Evolutionary conservation across 2,797 vertebrate genomes (phyloP).

Genomic region (Brachyalestes nurse): DNA sequence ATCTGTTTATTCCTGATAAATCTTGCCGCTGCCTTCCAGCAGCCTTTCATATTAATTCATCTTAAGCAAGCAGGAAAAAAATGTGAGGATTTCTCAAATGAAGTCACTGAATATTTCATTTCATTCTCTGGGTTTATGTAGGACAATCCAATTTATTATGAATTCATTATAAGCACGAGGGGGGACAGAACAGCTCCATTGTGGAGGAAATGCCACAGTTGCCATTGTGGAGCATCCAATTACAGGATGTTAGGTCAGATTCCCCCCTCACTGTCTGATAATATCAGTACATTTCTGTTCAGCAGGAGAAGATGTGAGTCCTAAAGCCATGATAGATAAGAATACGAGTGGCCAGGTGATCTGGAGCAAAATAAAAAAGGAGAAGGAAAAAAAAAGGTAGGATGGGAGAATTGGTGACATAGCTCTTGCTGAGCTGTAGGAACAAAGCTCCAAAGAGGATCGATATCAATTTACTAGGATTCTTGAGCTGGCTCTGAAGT

Average conservation of each 20-base stretch:
- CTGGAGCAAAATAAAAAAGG: neutral
- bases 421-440: slow-evolving; percentile 19
- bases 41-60: slow-evolving; percentile 67
- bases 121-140: slow-evolving; percentile 49
- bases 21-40: slow-evolving; percentile 64
- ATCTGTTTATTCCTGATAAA: slow-evolving; percentile 77
- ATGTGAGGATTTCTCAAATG: slow-evolving; percentile 53
- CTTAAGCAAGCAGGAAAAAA: slow-evolving; percentile 55
- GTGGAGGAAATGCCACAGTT: slow-evolving; percentile 8
- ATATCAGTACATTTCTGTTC: neutral
- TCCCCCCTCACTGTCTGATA: slow-evolving; percentile 5
- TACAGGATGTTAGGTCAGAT: slow-evolving; percentile 15
- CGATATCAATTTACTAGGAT: slow-evolving; percentile 45
- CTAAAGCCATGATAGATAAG: neutral
- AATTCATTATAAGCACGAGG: slow-evolving; percentile 28
- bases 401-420: slow-evolving; percentile 5
- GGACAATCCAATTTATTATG: slow-evolving; percentile 66
- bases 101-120: slow-evolving; percentile 65
- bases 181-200: neutral
- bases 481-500: slow-evolving; percentile 20
- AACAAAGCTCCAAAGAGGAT: slow-evolving; percentile 37
- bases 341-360: neutral
- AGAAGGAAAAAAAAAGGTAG: neutral
- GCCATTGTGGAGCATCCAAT: slow-evolving; percentile 19
- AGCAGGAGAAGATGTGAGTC: neutral